phyloP scores from a whole-genome alignment of 1,140 invertebrate genomes.

The Popillia japonica region DNA sequence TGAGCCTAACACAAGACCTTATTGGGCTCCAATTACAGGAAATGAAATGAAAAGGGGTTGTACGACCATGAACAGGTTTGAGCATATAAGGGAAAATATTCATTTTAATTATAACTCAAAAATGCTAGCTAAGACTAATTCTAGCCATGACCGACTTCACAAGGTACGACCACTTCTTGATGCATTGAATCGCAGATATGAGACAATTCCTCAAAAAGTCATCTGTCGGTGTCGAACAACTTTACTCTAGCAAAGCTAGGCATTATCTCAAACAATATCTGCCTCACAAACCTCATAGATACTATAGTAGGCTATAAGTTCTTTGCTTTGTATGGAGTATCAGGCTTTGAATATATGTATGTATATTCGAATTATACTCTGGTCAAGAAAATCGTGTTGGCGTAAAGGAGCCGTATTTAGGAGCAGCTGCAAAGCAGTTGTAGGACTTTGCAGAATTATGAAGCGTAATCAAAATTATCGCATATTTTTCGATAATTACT shows the following conservation, averaged over 20 bases:
- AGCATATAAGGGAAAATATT: conserved; percentile 53
- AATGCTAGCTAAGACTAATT: no score
- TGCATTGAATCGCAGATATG: conserved; percentile 57
- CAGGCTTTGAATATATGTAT: conserved; percentile 39
- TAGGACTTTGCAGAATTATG: no score
- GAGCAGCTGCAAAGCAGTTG: no score
- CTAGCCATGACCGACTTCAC: conserved; percentile 54
- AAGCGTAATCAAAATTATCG: no score
- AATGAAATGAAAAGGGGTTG: conserved; percentile 53
- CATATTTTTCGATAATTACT: no score
- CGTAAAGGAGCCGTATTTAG: no score
- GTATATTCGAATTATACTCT: no score
- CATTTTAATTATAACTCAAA: no score
- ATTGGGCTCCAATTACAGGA: conserved; percentile 43
- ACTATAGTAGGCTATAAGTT: conserved; percentile 43
- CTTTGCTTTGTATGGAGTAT: conserved; percentile 53
- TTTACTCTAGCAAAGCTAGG: conserved; percentile 47
- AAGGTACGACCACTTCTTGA: conserved; percentile 58
- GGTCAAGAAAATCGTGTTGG: no score
- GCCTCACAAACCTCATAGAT: conserved; percentile 58
- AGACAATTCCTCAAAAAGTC: conserved; percentile 44
- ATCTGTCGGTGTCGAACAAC: conserved; percentile 45
- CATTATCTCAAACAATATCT: conserved; percentile 46
- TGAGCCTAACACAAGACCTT: no score
- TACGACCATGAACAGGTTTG: conserved; percentile 56